These are phyloP conservation scores for Ctena decussata DNA, from an alignment of 2,888 invertebrate genomes.

Conservation along the genomic window DNA sequence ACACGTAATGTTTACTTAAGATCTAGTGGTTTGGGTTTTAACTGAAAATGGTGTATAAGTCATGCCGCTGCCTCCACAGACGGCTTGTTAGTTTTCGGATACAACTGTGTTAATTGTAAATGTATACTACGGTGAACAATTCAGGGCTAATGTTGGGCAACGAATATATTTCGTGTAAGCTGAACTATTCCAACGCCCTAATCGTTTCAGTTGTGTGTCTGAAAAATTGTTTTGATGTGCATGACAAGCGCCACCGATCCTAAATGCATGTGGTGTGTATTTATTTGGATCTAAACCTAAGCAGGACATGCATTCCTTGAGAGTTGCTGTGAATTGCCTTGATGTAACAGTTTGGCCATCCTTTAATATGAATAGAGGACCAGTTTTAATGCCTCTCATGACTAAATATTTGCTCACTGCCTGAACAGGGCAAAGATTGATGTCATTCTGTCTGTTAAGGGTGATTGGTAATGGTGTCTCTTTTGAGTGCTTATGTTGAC, in stretches of 20 bases:
- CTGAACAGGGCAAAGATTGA: constrained; percentile 27
- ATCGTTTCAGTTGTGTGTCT: neutral
- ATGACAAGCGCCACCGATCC: constrained; percentile 33
- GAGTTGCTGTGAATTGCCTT: neutral
- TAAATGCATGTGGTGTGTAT: constrained; percentile 29
- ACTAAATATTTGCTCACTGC: constrained; percentile 1
- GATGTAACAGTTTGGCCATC: constrained; percentile 7
- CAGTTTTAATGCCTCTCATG: neutral
- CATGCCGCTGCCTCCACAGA: no score
- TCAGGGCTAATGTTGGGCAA: neutral
- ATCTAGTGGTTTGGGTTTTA: no score
- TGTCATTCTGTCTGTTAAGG: neutral
- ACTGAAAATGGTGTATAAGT: no score
- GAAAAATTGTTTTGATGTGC: constrained; percentile 13
- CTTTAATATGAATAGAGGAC: constrained; percentile 19
- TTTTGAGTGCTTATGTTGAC: constrained; percentile 29
- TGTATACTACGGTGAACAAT: neutral
- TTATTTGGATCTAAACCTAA: neutral
- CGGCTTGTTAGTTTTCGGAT: no score
- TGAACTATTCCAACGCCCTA: constrained; percentile 40
- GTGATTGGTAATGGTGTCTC: neutral
- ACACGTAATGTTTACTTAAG: no score
- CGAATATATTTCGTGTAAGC: constrained; percentile 46
- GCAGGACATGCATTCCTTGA: neutral
- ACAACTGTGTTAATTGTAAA: no score